phyloP scores from a whole-genome alignment of 2,888 invertebrate species.

The Leptopilina drosophilae region DNA sequence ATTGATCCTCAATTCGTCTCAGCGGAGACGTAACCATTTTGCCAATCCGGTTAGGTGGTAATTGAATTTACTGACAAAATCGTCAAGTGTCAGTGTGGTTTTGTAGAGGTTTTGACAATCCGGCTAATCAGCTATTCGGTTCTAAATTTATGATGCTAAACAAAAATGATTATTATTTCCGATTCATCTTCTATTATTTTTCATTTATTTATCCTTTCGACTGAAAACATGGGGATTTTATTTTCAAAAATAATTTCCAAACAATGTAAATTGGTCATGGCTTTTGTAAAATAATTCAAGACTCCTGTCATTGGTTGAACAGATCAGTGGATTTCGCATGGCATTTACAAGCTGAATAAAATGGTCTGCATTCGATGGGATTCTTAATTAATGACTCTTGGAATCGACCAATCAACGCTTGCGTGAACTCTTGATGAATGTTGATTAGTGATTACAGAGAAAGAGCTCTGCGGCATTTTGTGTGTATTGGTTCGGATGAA shows the following conservation, averaged over 20 bases:
- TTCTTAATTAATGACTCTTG: conserved; percentile 67
- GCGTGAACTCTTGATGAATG: conserved; percentile 60
- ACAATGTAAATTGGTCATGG: not conserved
- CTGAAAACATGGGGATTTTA: no score
- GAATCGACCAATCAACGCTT: conserved; percentile 63
- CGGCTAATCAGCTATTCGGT: no score
- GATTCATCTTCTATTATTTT: no score
- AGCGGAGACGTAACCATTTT: no score
- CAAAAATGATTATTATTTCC: no score
- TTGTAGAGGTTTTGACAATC: no score
- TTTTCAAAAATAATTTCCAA: not conserved
- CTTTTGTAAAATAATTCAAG: conserved; percentile 30
- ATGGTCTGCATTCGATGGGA: conserved; percentile 48
- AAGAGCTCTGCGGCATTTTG: conserved; percentile 38
- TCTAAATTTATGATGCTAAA: no score
- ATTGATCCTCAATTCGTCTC: no score
- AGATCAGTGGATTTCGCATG: conserved; percentile 18
- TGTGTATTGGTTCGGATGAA: conserved; percentile 32
- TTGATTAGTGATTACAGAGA: conserved; percentile 64
- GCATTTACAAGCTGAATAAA: conserved; percentile 35
- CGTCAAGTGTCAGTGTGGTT: no score
- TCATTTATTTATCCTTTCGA: no score
- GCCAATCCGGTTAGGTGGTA: no score
- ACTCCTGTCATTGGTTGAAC: conserved; percentile 12
- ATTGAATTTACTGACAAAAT: no score